These are phyloP conservation scores for Camponotus vicinus DNA, from an alignment of 1,140 invertebrate genomes.

Conservation along the genomic window DNA sequence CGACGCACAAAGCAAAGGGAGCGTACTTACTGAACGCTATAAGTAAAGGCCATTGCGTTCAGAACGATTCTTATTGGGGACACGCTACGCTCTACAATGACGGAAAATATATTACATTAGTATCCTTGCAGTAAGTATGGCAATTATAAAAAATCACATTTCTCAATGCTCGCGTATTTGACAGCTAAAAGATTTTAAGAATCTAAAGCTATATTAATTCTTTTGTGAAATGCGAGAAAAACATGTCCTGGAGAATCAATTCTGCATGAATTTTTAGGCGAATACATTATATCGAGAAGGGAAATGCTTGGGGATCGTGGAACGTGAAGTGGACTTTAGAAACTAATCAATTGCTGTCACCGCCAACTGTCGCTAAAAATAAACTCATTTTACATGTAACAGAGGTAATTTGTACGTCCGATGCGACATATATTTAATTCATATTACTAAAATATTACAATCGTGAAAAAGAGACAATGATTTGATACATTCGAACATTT, in stretches of 20 bases:
- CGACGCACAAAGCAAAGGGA: slow-evolving; percentile 88
- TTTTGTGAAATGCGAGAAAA: slow-evolving; percentile 22
- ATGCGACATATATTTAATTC: too few relatives aligned
- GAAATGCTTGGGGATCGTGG: slow-evolving; percentile 91
- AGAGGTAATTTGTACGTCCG: slow-evolving; percentile 87
- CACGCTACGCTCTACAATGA: slow-evolving; percentile 89
- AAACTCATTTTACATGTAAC: slow-evolving; percentile 91
- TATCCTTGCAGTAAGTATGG: slow-evolving; percentile 85
- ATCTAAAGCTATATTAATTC: not conserved
- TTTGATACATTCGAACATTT: not conserved
- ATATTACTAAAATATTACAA: too few relatives aligned
- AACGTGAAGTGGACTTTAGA: slow-evolving; percentile 92
- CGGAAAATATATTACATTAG: slow-evolving; percentile 85
- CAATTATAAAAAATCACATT: not conserved
- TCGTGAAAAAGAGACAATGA: not conserved
- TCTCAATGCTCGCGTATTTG: not conserved
- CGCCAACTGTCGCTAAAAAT: slow-evolving; percentile 88
- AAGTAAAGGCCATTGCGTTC: slow-evolving; percentile 89
- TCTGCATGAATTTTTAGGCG: slow-evolving; percentile 87
- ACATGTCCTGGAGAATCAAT: too few relatives aligned
- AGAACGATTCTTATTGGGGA: slow-evolving; percentile 90
- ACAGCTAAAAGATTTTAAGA: not conserved
- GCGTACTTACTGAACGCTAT: slow-evolving; percentile 87
- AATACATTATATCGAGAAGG: slow-evolving; percentile 91
- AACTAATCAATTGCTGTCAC: slow-evolving; percentile 91